Percentiles rank a stretch among this genome's conserved stretches.
phyloP scores from a whole-genome alignment of 2,888 invertebrate genomes.

The Sthenelais limicola region DNA sequence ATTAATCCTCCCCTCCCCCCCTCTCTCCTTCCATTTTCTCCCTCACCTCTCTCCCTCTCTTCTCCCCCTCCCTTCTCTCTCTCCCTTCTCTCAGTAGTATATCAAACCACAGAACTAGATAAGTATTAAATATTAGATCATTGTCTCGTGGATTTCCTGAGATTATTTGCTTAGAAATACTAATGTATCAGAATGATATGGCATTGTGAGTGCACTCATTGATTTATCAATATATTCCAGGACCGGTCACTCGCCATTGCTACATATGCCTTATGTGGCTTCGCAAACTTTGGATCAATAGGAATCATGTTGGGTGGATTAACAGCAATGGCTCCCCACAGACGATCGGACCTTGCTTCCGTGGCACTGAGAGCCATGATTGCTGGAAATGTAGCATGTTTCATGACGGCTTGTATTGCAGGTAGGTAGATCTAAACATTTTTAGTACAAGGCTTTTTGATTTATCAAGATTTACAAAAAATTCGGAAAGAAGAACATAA shows the following conservation, averaged over 20 bases:
- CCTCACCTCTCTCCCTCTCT: no score
- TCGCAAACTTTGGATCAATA: constrained; percentile 56
- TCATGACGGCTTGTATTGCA: constrained; percentile 70
- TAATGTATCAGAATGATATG: neutral
- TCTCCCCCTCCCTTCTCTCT: no score
- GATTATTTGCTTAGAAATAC: no score
- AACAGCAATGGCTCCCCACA: constrained; percentile 53
- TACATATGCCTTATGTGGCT: constrained; percentile 59
- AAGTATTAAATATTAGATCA: neutral
- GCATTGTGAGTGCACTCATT: neutral
- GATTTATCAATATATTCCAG: constrained; percentile 39
- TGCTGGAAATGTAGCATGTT: constrained; percentile 70
- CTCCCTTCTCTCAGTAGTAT: neutral
- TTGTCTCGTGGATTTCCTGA: no score
- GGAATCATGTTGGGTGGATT: constrained; percentile 56
- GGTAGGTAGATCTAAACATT: constrained; percentile 48
- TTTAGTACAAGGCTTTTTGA: no score
- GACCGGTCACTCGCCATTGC: constrained; percentile 53
- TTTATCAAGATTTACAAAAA: no score
- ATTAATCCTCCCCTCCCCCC: no score
- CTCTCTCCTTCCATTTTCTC: no score
- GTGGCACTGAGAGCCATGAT: constrained; percentile 62
- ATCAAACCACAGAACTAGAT: neutral
- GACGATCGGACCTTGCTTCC: constrained; percentile 48
- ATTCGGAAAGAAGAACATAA: no score